A percentile compares a stretch with the other conserved stretches of the same genome.
Conservation (phyloP, 1,140 invertebrate genomes). For the Drosophila chauvacae region DNA sequence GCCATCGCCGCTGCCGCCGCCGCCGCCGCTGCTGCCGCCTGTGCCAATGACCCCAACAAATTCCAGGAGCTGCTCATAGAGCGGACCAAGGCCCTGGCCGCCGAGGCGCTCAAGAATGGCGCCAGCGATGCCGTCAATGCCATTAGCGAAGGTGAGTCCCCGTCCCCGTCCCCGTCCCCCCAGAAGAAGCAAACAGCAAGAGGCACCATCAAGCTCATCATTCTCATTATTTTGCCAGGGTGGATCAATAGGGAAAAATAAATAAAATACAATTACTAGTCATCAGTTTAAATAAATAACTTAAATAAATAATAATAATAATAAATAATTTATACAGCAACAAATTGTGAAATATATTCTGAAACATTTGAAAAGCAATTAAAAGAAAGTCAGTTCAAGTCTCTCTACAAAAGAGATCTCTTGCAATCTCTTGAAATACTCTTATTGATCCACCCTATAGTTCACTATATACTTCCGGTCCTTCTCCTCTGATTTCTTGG, state of each 20-base stretch:
- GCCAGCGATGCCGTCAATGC: constrained; percentile 37
- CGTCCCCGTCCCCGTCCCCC: too few species aligned
- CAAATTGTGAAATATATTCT: neutral
- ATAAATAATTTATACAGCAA: neutral
- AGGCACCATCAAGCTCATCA: too few species aligned
- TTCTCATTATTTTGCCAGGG: neutral
- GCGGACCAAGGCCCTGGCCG: constrained; percentile 89
- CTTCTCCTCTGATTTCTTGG: constrained; percentile 20
- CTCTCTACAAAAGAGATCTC: too few species aligned
- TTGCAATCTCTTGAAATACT: too few species aligned
- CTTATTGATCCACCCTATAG: constrained; percentile 4
- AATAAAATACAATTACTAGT: neutral
- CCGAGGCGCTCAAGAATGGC: constrained; percentile 84
- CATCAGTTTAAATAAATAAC: neutral
- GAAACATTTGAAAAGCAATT: neutral
- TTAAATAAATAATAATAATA: neutral
- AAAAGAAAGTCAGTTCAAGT: neutral
- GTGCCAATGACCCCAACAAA: constrained; percentile 87
- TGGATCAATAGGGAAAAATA: neutral
- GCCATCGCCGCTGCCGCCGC: constrained; percentile 77
- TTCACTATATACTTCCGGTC: constrained; percentile 8
- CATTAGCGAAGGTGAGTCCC: constrained; percentile 81
- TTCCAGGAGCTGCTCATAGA: constrained; percentile 92
- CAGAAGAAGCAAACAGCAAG: neutral
- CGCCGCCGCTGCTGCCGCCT: constrained; percentile 78